These are phyloP conservation scores for Columba livia DNA, from an alignment of 2,113 vertebrate genomes.

Conservation along the genomic window DNA sequence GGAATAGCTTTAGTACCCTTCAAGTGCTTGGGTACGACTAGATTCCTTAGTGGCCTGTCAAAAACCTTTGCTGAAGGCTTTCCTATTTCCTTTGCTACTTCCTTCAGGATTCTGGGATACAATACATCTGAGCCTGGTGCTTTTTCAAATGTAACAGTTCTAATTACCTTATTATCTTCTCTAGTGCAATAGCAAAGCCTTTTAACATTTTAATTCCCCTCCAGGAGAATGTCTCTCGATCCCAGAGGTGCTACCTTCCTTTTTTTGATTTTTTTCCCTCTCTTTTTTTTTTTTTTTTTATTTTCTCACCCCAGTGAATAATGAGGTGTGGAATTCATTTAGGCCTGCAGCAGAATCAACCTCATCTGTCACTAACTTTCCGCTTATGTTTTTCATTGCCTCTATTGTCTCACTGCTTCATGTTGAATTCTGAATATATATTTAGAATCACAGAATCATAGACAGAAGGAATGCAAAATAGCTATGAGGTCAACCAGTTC, in stretches of 20 bases:
- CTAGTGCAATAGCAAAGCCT: constrained; percentile 47
- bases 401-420: not conserved
- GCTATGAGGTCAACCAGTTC: constrained; percentile 15
- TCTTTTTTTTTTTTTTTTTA: not conserved
- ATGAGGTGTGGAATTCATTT: constrained; percentile 54
- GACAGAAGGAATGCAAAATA: constrained; percentile 35
- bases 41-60: constrained; percentile 33
- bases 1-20: constrained; percentile 11
- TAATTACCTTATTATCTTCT: constrained; percentile 72
- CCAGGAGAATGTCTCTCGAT: constrained; percentile 49
- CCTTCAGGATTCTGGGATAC: constrained; percentile 51
- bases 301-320: not conserved
- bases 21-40: constrained; percentile 1
- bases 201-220: constrained; percentile 69
- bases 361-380: constrained; percentile 51
- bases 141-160: constrained; percentile 59
- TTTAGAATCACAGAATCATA: constrained; percentile 47
- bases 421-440: constrained; percentile 27
- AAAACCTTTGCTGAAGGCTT: constrained; percentile 49
- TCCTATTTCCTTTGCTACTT: constrained; percentile 59
- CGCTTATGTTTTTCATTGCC: constrained; percentile 25
- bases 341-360: constrained; percentile 50
- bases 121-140: constrained; percentile 56
- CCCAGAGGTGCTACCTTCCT: not conserved
- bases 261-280: not conserved